Conservation (phyloP, 2,797 vertebrate species). For the Urosaurus nigricauda region DNA sequence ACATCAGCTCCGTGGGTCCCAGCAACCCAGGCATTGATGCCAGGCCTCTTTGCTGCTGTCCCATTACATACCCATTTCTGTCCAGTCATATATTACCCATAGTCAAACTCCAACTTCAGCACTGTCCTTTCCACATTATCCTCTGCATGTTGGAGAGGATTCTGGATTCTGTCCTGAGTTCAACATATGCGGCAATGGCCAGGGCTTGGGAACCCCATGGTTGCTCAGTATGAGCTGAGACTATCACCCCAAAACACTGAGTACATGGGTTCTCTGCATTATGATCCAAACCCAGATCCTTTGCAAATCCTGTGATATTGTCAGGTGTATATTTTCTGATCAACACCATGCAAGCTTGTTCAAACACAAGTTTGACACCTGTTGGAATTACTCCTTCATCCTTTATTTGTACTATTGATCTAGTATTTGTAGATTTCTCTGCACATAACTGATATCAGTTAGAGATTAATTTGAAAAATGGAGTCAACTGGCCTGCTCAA, state of each 20-base stretch:
- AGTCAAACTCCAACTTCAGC: too few relatives aligned
- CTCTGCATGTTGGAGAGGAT: not conserved
- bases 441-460: too few relatives aligned
- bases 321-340: not conserved
- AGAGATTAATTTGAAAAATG: not conserved
- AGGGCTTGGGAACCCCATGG: not conserved
- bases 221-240: not conserved
- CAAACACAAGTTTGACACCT: not conserved
- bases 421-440: not conserved
- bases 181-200: not conserved
- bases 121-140: not conserved
- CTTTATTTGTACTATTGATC: not conserved
- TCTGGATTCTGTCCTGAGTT: not conserved
- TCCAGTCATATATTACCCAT: too few relatives aligned
- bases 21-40: too few relatives aligned
- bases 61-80: too few relatives aligned
- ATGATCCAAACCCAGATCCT: not conserved
- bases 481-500: too few relatives aligned
- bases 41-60: too few relatives aligned
- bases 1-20: too few relatives aligned
- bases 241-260: too few relatives aligned
- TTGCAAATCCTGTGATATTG: not conserved
- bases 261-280: not conserved
- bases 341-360: not conserved
- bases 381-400: too few relatives aligned